Conservation (phyloP, 2,113 vertebrate species). For the Leucopsar rothschildi region DNA sequence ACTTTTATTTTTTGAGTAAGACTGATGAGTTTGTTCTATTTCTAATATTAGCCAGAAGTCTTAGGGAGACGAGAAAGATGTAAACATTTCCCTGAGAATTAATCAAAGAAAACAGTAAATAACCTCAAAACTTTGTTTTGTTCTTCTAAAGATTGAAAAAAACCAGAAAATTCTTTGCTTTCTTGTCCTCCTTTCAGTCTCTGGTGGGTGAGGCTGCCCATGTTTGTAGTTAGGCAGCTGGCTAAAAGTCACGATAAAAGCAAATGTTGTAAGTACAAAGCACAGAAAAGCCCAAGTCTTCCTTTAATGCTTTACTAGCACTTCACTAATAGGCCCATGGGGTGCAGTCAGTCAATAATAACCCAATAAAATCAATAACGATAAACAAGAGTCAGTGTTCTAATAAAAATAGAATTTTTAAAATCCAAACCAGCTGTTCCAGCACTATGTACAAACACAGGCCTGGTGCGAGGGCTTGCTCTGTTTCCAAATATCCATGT, state of each 20-base stretch:
- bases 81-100: background rate
- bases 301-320: constrained; percentile 66
- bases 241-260: constrained; percentile 35
- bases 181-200: background rate
- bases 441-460: constrained; percentile 2
- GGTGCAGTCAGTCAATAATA: constrained; percentile 67
- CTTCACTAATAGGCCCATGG: constrained; percentile 60
- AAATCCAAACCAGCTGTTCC: constrained; percentile 60
- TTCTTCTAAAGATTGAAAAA: background rate
- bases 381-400: constrained; percentile 70
- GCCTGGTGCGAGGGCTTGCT: background rate
- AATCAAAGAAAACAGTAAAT: background rate
- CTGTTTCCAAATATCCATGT: accelerated
- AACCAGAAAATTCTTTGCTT: background rate
- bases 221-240: background rate
- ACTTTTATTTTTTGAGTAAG: background rate
- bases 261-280: constrained; percentile 41
- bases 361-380: constrained; percentile 70
- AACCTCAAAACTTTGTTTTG: background rate
- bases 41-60: background rate
- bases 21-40: background rate
- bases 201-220: constrained; percentile 4
- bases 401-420: constrained; percentile 66
- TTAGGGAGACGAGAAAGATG: background rate
- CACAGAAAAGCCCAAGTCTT: constrained; percentile 43